Conservation (phyloP, 2,113 vertebrate species). For the Erythrocercus mccallii region DNA sequence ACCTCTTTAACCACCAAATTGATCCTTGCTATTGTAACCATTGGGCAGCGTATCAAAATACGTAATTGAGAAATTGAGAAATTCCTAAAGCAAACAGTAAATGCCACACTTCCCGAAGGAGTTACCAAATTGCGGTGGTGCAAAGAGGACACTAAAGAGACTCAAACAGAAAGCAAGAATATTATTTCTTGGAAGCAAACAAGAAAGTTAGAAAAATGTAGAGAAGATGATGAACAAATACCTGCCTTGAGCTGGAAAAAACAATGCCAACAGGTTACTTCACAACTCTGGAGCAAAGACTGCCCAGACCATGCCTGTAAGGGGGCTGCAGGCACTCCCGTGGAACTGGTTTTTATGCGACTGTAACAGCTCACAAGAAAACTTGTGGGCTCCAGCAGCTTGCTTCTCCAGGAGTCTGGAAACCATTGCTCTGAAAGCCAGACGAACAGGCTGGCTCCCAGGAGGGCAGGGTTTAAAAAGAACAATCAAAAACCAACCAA, state of each 20-base stretch:
- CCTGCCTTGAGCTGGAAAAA: background rate
- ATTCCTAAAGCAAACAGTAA: background rate
- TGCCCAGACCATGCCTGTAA: background rate
- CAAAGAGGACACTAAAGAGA: background rate
- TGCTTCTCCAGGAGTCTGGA: background rate
- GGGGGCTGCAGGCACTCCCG: background rate
- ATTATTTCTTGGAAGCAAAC: background rate
- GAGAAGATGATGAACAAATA: background rate
- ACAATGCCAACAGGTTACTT: background rate
- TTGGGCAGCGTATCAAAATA: background rate
- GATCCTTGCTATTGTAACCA: background rate
- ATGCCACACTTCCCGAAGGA: background rate
- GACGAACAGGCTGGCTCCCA: background rate
- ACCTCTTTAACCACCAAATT: background rate
- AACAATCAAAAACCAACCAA: background rate
- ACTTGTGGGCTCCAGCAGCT: background rate
- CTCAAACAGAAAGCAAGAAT: background rate
- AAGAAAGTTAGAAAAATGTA: background rate
- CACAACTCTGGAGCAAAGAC: background rate
- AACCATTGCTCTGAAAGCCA: background rate
- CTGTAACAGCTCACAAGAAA: background rate
- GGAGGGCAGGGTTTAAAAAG: background rate
- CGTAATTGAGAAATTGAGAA: background rate
- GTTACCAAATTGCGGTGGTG: fast-evolving
- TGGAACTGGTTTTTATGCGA: background rate